Percentiles rank a stretch among this genome's conserved stretches.
Evolutionary conservation across 2,797 vertebrate species (phyloP).

Genomic region (Protosalanx chinensis): DNA sequence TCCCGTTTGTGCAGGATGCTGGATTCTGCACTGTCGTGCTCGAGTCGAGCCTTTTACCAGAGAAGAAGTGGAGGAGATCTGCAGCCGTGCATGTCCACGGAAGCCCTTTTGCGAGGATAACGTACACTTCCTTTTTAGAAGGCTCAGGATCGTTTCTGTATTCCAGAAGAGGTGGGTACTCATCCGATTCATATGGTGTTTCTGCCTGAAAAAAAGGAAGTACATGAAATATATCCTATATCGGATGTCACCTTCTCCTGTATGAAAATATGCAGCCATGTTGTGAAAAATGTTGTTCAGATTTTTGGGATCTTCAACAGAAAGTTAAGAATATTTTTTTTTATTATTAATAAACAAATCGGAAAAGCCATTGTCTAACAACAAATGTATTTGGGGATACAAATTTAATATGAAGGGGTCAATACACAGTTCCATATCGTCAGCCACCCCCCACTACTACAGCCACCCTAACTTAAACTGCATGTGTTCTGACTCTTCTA

Average conservation of each 20-base stretch:
- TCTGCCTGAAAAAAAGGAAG: slow-evolving; percentile 41
- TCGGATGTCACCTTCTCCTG: too few species aligned
- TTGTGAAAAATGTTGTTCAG: neutral
- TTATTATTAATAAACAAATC: too few species aligned
- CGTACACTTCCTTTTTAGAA: slow-evolving; percentile 72
- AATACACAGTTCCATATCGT: too few species aligned
- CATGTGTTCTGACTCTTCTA: too few species aligned
- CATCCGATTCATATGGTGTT: slow-evolving; percentile 58
- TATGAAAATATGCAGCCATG: neutral
- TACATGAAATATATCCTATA: neutral
- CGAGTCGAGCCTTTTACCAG: slow-evolving; percentile 67
- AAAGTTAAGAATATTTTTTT: too few species aligned
- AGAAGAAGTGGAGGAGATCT: slow-evolving; percentile 87
- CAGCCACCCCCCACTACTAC: too few species aligned
- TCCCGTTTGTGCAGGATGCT: neutral
- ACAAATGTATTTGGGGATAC: too few species aligned
- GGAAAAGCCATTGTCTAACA: too few species aligned
- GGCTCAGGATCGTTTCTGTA: slow-evolving; percentile 56
- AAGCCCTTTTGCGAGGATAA: slow-evolving; percentile 85
- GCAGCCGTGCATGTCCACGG: slow-evolving; percentile 83
- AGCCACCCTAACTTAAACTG: too few species aligned
- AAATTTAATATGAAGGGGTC: too few species aligned
- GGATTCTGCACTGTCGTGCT: too few species aligned
- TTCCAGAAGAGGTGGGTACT: slow-evolving; percentile 73
- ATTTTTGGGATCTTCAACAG: too few species aligned